phyloP scores from a whole-genome alignment of 37 sponge, comb jelly and placozoan species.

The Diacarnus erythraeanus region DNA sequence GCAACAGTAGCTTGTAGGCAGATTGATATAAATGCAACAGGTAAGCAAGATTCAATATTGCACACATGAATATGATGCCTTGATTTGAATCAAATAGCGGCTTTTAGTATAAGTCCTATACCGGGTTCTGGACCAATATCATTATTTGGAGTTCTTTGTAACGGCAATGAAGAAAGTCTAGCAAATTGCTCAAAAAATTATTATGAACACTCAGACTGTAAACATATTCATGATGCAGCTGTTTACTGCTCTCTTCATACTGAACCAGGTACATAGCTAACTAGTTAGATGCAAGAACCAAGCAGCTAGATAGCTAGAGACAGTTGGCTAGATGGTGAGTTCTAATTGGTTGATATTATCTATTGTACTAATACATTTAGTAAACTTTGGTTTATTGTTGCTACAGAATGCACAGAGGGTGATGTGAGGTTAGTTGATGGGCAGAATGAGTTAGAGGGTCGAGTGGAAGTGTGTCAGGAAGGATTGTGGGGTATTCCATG shows the following conservation, averaged over 20 bases:
- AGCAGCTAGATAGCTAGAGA: too few relatives aligned
- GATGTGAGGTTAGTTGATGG: constrained; percentile 3
- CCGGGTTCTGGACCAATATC: background rate
- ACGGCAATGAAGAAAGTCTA: background rate
- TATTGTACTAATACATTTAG: too few relatives aligned
- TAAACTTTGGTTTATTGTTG: background rate
- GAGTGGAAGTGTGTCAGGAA: constrained; percentile 37
- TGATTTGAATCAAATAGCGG: background rate
- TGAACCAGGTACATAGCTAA: background rate
- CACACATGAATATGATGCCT: background rate
- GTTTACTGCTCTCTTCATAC: background rate
- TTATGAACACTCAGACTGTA: background rate
- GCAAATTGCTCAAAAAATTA: background rate
- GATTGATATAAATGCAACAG: background rate
- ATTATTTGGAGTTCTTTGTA: background rate
- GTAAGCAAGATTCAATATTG: background rate
- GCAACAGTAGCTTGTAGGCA: background rate
- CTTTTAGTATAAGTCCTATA: background rate
- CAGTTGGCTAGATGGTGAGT: too few relatives aligned
- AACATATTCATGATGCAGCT: background rate
- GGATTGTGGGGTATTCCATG: constrained; percentile 32
- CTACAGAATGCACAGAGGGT: constrained; percentile 1
- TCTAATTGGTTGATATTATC: too few relatives aligned
- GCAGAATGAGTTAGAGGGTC: background rate
- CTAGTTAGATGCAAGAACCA: background rate